phyloP scores from a whole-genome alignment of 2,113 vertebrate genomes.

The Antechinus stuartii region DNA sequence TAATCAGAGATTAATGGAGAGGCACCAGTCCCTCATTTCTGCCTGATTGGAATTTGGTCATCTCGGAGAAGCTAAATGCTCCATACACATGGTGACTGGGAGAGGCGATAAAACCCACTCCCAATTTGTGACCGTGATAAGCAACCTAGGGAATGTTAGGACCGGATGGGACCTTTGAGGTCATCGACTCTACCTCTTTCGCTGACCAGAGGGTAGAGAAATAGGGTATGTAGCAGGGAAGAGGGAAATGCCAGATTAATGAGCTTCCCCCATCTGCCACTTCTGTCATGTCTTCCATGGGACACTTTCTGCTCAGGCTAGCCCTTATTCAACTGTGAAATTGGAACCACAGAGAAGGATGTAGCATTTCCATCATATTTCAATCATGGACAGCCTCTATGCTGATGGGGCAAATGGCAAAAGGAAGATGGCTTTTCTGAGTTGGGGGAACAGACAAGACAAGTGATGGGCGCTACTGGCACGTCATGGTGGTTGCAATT shows the following conservation, averaged over 20 bases:
- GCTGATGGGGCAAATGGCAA: constrained; percentile 14
- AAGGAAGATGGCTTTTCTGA: constrained; percentile 15
- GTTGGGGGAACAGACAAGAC: constrained; percentile 1
- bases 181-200: not conserved
- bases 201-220: not conserved
- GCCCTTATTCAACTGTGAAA: constrained; percentile 61
- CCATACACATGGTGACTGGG: constrained; percentile 40
- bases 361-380: constrained; percentile 50
- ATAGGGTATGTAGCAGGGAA: not conserved
- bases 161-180: not conserved
- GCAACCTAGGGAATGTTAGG: not conserved
- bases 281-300: constrained; percentile 36
- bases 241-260: not conserved
- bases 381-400: constrained; percentile 10
- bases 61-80: constrained; percentile 55
- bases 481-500: constrained; percentile 33
- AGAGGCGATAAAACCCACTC: constrained; percentile 27
- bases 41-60: constrained; percentile 66
- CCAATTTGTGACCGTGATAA: constrained; percentile 22
- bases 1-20: constrained; percentile 72
- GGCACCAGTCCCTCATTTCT: constrained; percentile 63
- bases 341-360: constrained; percentile 41
- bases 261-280: constrained; percentile 3
- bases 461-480: constrained; percentile 43
- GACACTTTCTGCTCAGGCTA: constrained; percentile 28